Conservation (phyloP, 2,888 invertebrate genomes). For the Volucella zonaria region DNA sequence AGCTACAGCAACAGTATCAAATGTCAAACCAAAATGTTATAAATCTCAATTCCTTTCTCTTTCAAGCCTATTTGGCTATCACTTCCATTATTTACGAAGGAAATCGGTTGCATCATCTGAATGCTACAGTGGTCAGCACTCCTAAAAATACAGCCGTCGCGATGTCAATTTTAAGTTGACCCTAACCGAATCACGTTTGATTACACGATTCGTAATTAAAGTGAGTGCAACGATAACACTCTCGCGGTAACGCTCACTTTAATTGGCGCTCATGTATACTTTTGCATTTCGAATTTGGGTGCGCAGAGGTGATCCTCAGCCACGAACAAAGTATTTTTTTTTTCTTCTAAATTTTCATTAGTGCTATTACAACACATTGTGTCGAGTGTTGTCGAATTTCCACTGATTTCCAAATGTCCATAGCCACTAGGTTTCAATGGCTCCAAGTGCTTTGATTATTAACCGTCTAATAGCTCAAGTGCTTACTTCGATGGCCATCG, state of each 20-base stretch:
- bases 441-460: constrained; percentile 15
- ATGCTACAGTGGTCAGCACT: background rate
- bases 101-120: background rate
- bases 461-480: constrained; percentile 24
- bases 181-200: constrained; percentile 25
- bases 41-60: too few species aligned
- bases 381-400: constrained; percentile 26
- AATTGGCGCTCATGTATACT: background rate
- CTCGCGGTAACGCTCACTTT: constrained; percentile 3
- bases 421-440: constrained; percentile 5
- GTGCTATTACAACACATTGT: constrained; percentile 5
- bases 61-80: too few species aligned
- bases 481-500: constrained; percentile 25
- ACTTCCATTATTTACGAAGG: background rate
- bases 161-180: constrained; percentile 12
- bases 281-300: background rate
- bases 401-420: constrained; percentile 25
- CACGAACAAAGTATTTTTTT: background rate
- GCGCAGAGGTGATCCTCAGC: background rate
- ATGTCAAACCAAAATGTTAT: too few species aligned
- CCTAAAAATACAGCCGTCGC: background rate
- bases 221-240: constrained; percentile 25
- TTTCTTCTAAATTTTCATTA: background rate
- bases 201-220: constrained; percentile 20
- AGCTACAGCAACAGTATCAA: too few species aligned